Conservation (phyloP, 2,113 vertebrate species). For the Aspidoscelis tigris region DNA sequence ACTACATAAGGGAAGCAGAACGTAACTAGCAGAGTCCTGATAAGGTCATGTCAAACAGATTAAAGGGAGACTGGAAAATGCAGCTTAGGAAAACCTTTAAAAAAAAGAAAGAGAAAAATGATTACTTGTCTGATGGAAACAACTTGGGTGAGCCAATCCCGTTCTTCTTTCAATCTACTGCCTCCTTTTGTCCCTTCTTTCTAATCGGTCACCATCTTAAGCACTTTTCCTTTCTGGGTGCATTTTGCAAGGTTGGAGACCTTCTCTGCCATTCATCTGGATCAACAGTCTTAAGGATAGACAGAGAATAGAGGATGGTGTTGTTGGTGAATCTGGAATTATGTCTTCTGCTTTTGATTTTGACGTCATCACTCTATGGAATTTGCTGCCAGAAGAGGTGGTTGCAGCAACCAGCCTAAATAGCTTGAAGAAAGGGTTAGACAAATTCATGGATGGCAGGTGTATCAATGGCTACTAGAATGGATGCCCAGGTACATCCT, state of each 20-base stretch:
- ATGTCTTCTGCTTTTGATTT: not conserved
- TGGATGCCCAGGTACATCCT: no score
- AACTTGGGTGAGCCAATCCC: slow-evolving; percentile 44
- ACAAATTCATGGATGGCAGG: no score
- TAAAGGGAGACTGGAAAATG: slow-evolving; percentile 45
- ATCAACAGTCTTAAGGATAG: not conserved
- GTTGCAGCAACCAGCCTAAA: no score
- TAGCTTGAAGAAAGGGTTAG: no score
- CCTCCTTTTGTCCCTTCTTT: slow-evolving; percentile 19
- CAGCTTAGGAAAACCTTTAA: slow-evolving; percentile 7
- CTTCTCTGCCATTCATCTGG: slow-evolving; percentile 1
- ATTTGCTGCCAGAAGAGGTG: no score
- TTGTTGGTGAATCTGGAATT: not conserved
- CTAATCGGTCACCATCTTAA: slow-evolving; percentile 20
- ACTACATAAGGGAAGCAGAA: slow-evolving; percentile 56
- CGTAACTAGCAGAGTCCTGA: slow-evolving; percentile 59
- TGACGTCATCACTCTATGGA: no score
- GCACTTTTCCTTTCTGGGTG: slow-evolving; percentile 13
- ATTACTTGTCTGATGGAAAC: slow-evolving; percentile 53
- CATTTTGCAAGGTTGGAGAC: slow-evolving; percentile 9
- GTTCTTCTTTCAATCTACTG: not conserved
- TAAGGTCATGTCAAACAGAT: slow-evolving; percentile 64
- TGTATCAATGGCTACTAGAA: no score
- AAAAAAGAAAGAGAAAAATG: slow-evolving; percentile 14
- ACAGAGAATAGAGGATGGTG: not conserved